Evolutionary conservation across 2,888 invertebrate genomes (phyloP).

Genomic region (Trichacis sp.): DNA sequence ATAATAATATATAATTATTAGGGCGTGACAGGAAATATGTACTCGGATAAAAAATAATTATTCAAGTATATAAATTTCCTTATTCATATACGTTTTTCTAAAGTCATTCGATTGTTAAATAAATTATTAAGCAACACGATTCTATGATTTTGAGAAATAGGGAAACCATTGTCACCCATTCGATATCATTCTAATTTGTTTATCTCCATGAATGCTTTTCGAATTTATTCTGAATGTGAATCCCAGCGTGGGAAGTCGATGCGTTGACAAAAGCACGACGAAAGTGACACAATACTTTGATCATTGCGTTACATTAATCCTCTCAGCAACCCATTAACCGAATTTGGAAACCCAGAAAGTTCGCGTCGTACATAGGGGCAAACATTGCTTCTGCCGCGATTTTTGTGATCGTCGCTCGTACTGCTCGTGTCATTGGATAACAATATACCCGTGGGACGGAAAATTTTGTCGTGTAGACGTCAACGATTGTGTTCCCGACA

Average conservation of each 20-base stretch:
- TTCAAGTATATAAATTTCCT: too few relatives aligned
- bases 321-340: slow-evolving; percentile 5
- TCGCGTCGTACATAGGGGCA: slow-evolving; percentile 32
- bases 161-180: too few relatives aligned
- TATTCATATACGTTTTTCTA: too few relatives aligned
- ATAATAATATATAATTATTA: too few relatives aligned
- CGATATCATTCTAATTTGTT: too few relatives aligned
- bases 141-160: too few relatives aligned
- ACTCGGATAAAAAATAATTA: too few relatives aligned
- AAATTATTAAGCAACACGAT: too few relatives aligned
- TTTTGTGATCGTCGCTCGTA: slow-evolving; percentile 20
- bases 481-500: slow-evolving; percentile 25
- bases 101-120: too few relatives aligned
- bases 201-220: too few relatives aligned
- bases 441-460: slow-evolving; percentile 33
- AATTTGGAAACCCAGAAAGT: slow-evolving; percentile 31
- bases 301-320: slow-evolving; percentile 9
- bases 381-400: slow-evolving; percentile 25
- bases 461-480: slow-evolving; percentile 31
- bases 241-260: slow-evolving; percentile 32
- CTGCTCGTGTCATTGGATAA: slow-evolving; percentile 22
- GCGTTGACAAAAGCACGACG: slow-evolving; percentile 14
- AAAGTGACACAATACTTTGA: slow-evolving; percentile 14
- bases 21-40: too few relatives aligned
- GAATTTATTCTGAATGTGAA: too few relatives aligned